Base-by-base conservation (phyloP, 2,797 vertebrate genomes). In the Catamblyrhynchus diadema region DNA sequence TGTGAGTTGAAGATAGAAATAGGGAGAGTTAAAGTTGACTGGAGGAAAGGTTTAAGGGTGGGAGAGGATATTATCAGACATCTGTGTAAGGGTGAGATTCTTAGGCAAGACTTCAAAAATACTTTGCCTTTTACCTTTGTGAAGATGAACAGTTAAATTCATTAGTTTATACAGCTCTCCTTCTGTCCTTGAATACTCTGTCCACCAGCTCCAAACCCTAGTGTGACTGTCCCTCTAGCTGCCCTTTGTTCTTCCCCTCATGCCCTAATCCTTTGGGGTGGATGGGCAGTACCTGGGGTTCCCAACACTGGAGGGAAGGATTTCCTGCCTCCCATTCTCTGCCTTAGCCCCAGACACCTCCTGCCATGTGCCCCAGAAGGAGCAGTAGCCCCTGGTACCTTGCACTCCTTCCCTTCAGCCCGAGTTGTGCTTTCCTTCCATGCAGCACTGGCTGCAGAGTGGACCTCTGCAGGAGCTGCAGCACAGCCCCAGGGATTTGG, bases 281-380 rank as follows among this genome's bases (percentile, higher is more conserved):
- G 35, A 47, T 2, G 4, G 35, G 32, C 37, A 81, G 39, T 21
- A 67, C 18, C n/a, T 24, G 33, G 25, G 9, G 4, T 21, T 78
- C 54, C 33, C 3, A 2, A 1, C 9, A 2, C 10, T 48, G 0
- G 7, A 8, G 15, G 5, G 3, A 11, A 53, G 21, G 6, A 21
- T 88, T 86, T 81, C 37, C 30, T 42, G 45, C 8, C 20, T 42
- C 10, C 47, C 53, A 2, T 54, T 21, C 28, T 9, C 32, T 91
- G 57, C 6, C 19, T 41, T 24, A 75, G 13, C 19, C 51, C 4
- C 25, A 54, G 51, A 18, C 54, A 45, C 5, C 15, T 75, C n/a
- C 15, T 32, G 25, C 33, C 22, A 60, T 17, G 44, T 45, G 22
- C 5, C 42, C 14, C 7, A 7, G 66, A 17, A 86, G 44, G 13